Conservation (phyloP, 1,140 invertebrate species). For the Cotesia glomerata region DNA sequence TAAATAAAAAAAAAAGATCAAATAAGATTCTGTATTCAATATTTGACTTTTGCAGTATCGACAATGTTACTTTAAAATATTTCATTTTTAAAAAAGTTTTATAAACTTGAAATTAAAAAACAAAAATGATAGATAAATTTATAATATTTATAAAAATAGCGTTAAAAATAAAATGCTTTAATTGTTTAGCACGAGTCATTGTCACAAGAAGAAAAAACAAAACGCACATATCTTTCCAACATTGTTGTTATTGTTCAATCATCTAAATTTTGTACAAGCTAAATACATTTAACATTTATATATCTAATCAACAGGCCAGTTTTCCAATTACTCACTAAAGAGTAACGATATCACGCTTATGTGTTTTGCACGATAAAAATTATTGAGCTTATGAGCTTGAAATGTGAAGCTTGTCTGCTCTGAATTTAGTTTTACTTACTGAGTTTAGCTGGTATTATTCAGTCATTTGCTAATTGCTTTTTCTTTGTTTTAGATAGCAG, state of each 20-base stretch:
- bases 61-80: too few relatives aligned
- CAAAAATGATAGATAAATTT: too few relatives aligned
- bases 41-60: too few relatives aligned
- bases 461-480: conserved; percentile 27
- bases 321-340: too few relatives aligned
- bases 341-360: neutral
- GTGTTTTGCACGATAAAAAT: neutral
- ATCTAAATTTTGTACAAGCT: neutral
- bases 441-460: too few relatives aligned
- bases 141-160: neutral
- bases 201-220: conserved; percentile 40
- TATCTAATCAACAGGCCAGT: too few relatives aligned
- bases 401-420: too few relatives aligned
- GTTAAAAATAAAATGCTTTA: conserved; percentile 32
- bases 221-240: conserved; percentile 56
- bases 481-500: conserved; percentile 62
- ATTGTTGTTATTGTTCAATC: conserved; percentile 16
- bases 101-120: too few relatives aligned
- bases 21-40: too few relatives aligned
- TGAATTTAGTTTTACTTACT: too few relatives aligned
- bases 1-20: too few relatives aligned
- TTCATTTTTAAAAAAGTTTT: too few relatives aligned
- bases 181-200: conserved; percentile 48
- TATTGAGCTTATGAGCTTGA: neutral
- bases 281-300: conserved; percentile 5